Base-by-base conservation (phyloP, 1,140 invertebrate species). In the Schlechtendalia chinensis region DNA sequence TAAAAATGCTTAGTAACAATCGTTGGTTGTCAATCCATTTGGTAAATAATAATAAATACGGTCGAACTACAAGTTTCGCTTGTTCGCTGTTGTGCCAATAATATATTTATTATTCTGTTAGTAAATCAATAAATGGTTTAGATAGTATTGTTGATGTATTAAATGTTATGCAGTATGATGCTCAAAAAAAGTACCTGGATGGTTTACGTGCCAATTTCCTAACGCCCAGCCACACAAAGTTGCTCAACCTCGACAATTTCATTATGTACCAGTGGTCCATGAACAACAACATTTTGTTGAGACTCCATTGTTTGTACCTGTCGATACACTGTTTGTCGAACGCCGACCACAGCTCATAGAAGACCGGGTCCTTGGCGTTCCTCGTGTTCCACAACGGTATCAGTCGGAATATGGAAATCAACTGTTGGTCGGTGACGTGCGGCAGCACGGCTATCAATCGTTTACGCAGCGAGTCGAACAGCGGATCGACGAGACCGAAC, bases 241-340 rank as follows among this genome's bases (percentile, higher is more conserved):
- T 61, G 17, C 58, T 79, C 10, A 79, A 11, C 24, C 39, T 45
- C 5, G 56, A 59, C 39, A 63, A 11, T 1, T 8, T 61, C 39
- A 59, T 39, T 1, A 58, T 45, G 22, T 77, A 77, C 74, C 74
- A 77, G n/a, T 77, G 32, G 17, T 79, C 75, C 75, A 79, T 63
- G 17, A 24, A 79, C 16, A 79, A 12, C 5, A 79, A n/a, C 8
- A 54, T n/a, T 19, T 79, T 79, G 22, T 79, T 63, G 1, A 79
- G 24, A 14, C n/a, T 24, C 75, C 75, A 63, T 6, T 29, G 47
- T 24, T 24, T 63, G 11, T 61, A 45, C 16, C 75, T 59, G 0
- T 50, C 39, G 8, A 63, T 27, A 1, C 75, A 79, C 17, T 79
- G 39, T n/a, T n/a, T 47, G 17, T 79, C 75, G 8, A 63, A 63